phyloP scores from a whole-genome alignment of 2,113 vertebrate species.

The Glaucidium brasilianum region DNA sequence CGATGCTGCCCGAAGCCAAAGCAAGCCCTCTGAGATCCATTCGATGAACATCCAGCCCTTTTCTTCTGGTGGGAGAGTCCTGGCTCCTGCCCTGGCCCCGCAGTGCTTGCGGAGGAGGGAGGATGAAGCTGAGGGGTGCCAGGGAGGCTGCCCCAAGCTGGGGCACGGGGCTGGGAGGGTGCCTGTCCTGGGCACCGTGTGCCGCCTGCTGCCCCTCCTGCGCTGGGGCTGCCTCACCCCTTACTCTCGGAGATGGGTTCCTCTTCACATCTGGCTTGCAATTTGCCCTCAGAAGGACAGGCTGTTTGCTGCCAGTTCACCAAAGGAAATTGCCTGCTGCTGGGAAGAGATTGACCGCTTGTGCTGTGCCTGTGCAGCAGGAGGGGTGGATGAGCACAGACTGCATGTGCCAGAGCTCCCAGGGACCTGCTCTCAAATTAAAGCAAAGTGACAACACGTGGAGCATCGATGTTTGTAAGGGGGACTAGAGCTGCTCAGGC shows the following conservation, averaged over 20 bases:
- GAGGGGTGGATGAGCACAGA: background rate
- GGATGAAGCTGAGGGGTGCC: background rate
- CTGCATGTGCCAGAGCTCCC: background rate
- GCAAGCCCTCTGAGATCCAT: background rate
- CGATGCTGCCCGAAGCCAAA: background rate
- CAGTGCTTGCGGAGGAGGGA: background rate
- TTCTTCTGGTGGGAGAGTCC: background rate
- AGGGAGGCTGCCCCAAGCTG: background rate
- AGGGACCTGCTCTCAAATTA: background rate
- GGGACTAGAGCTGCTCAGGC: background rate
- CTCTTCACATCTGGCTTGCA: background rate
- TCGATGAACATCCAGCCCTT: background rate
- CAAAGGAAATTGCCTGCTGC: background rate
- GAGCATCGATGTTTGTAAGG: accelerated
- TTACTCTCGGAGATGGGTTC: background rate
- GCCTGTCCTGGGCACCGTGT: accelerated
- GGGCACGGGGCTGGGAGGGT: accelerated
- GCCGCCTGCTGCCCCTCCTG: accelerated
- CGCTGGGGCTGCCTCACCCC: accelerated
- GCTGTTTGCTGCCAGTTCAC: background rate
- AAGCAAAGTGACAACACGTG: background rate
- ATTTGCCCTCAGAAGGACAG: background rate
- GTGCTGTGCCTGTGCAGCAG: no score
- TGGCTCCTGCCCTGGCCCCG: background rate
- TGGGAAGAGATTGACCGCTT: background rate